Evolutionary conservation across 2,113 vertebrate genomes (phyloP).

Genomic region (Rhipidura dahli): DNA sequence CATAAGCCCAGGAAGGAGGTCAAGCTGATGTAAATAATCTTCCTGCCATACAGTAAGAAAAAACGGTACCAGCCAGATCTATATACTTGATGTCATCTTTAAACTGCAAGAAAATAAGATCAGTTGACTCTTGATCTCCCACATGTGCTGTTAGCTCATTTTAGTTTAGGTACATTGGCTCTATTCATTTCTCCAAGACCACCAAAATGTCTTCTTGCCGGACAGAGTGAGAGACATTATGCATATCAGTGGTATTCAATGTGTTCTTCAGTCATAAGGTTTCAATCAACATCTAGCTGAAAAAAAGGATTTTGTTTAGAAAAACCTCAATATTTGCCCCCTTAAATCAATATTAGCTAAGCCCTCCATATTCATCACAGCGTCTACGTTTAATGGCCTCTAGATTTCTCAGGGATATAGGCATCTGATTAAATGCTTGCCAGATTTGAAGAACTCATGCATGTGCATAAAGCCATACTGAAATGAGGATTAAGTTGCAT

Average conservation of each 20-base stretch:
- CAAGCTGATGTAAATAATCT: neutral
- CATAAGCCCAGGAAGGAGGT: neutral
- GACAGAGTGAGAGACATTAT: neutral
- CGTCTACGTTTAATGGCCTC: neutral
- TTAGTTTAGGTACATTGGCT: neutral
- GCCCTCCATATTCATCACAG: neutral
- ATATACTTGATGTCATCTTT: neutral
- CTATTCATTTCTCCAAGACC: neutral
- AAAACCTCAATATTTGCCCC: neutral
- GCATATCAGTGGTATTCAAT: neutral
- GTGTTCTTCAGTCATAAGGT: neutral
- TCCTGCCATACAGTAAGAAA: neutral
- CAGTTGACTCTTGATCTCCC: neutral
- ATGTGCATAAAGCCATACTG: neutral
- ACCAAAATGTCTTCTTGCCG: neutral
- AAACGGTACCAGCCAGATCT: neutral
- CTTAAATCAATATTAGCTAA: neutral
- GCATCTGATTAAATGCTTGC: neutral
- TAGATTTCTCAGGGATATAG: neutral
- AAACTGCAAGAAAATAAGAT: neutral
- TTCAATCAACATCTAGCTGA: neutral
- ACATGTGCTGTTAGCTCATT: neutral
- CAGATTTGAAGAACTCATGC: neutral
- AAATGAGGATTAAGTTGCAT: neutral
- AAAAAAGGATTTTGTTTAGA: neutral